Evolutionary conservation across 2,888 invertebrate species (phyloP).

Genomic region (Netelia fuscicornis): DNA sequence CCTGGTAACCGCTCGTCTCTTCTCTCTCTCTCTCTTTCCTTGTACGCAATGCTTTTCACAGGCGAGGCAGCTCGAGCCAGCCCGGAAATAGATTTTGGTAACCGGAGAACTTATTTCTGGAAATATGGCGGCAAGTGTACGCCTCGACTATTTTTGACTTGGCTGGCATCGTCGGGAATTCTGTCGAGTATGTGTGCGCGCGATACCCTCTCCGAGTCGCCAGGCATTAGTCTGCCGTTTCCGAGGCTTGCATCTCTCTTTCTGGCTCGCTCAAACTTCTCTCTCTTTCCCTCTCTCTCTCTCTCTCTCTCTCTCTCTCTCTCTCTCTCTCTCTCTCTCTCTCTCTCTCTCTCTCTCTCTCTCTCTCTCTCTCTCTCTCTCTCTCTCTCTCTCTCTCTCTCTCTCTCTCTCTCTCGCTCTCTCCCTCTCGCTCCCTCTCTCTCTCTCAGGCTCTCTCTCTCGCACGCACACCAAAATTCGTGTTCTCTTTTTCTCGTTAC

Average conservation of each 20-base stretch:
- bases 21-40: slow-evolving; percentile 3
- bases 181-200: slow-evolving; percentile 25
- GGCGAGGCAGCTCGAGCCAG: slow-evolving; percentile 63
- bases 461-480: slow-evolving; percentile 12
- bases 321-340: neutral
- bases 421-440: slow-evolving; percentile 31
- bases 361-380: slow-evolving; percentile 2
- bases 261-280: slow-evolving; percentile 3
- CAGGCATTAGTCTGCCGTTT: slow-evolving; percentile 13
- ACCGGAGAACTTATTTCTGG: slow-evolving; percentile 83
- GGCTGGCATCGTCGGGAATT: slow-evolving; percentile 53
- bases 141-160: slow-evolving; percentile 78
- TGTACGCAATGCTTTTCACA: slow-evolving; percentile 33
- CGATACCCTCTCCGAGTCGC: slow-evolving; percentile 42
- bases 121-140: slow-evolving; percentile 77
- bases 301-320: slow-evolving; percentile 35
- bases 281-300: slow-evolving; percentile 17
- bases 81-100: slow-evolving; percentile 80
- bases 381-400: neutral
- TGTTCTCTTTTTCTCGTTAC: neutral
- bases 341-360: slow-evolving; percentile 8
- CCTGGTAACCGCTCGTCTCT: slow-evolving; percentile 6
- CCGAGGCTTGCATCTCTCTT: neutral
- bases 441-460: too few relatives aligned
- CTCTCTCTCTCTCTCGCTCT: slow-evolving; percentile 19